Evolutionary conservation across 53 echinoderm and acorn worm species (phyloP), one percentile per base, ranked within the genome.

Genomic region (Luidia sarsii): DNA sequence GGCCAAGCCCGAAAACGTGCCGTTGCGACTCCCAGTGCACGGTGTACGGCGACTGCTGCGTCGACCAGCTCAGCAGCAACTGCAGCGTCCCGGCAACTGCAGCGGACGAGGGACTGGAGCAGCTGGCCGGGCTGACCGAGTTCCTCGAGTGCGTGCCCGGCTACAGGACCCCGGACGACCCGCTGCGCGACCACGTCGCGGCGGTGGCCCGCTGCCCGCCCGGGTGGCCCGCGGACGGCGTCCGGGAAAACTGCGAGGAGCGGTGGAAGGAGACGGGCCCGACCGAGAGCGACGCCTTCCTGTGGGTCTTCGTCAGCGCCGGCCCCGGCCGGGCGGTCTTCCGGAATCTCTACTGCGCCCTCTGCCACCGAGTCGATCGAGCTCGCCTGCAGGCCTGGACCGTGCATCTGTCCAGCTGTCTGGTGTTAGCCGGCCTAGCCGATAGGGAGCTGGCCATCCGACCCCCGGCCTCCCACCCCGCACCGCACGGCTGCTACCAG

Each of bases 301-400:
- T 68, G 2, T 7, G 29, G 29, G 24, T 21, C 0, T 13, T 68
- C 0, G 38, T 68, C 18, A 39, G 29, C n/a, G 31, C 25, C 48
- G 33, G 48, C 21, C 68, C 68, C 14, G 68, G 30, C 24, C 48
- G 25, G n/a, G 8, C 18, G 24, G 49, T 48, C 15, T 85, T 85
- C 67, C 64, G 55, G 67, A 85, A 85, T 53, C 22, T 75, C 2
- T 75, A 39, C 35, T 85, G 85, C 19, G 67, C 77, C 43, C 15
- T 85, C 3, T 85, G 86, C 22, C 86, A 85, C 5, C 77, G 79
- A 16, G 7, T 71, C 30, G 23, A 34, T 7, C 39, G 50, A 14
- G 9, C 4, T 18, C 32, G 51, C 4, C 2, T 83, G 3, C 29
- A 25, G 16, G 19, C 37, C 0, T 85, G 67, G 77, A 7, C 3